These are phyloP conservation scores for Sogatella furcifera DNA, from an alignment of 1,140 invertebrate genomes.

Conservation along the genomic window DNA sequence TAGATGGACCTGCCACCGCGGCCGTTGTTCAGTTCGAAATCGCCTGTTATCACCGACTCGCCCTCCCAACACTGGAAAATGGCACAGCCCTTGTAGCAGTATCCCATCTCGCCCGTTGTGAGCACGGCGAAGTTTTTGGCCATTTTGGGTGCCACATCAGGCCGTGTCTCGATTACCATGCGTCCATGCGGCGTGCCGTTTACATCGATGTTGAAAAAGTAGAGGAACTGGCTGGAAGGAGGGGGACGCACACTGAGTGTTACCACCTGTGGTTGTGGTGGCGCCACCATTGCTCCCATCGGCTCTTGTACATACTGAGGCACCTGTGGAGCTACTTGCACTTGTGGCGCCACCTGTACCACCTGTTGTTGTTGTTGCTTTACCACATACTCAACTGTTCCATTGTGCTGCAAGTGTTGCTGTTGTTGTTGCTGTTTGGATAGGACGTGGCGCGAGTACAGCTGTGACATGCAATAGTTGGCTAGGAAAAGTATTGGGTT, in stretches of 20 bases:
- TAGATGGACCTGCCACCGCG: constrained; percentile 66
- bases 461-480: constrained; percentile 59
- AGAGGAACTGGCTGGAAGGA: constrained; percentile 45
- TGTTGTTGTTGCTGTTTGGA: constrained; percentile 40
- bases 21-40: constrained; percentile 72
- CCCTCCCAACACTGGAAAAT: constrained; percentile 76
- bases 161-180: constrained; percentile 71
- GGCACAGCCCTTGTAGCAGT: constrained; percentile 65
- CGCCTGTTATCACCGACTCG: constrained; percentile 44
- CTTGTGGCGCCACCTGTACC: neutral
- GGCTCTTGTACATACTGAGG: constrained; percentile 15
- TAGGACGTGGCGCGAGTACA: constrained; percentile 55
- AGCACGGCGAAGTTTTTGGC: constrained; percentile 78
- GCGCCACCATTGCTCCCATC: constrained; percentile 21
- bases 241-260: constrained; percentile 20
- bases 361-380: neutral
- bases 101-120: constrained; percentile 64
- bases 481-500: constrained; percentile 54
- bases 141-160: constrained; percentile 80
- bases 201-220: constrained; percentile 66
- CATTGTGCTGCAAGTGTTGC: constrained; percentile 36
- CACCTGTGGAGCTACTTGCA: neutral
- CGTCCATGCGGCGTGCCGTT: constrained; percentile 57
- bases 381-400: constrained; percentile 38
- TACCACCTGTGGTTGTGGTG: constrained; percentile 30